Evolutionary conservation across 1,140 invertebrate genomes (phyloP).

Genomic region (Sesamia nonagrioides): DNA sequence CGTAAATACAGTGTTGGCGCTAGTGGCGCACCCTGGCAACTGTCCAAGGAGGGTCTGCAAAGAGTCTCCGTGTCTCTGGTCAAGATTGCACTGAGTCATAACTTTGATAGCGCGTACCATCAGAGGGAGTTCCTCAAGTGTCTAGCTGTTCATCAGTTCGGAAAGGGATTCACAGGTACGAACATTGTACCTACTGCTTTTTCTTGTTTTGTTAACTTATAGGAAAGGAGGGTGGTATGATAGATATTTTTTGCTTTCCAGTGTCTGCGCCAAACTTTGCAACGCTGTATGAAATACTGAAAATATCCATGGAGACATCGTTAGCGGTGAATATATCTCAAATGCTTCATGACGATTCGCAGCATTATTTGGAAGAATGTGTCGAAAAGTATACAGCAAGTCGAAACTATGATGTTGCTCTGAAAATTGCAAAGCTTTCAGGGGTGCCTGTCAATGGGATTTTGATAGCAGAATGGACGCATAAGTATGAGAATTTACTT

Average conservation of each 20-base stretch:
- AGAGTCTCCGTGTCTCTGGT: slow-evolving; percentile 85
- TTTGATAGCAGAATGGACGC: slow-evolving; percentile 86
- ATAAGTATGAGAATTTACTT: slow-evolving; percentile 74
- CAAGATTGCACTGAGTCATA: slow-evolving; percentile 85
- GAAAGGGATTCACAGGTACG: slow-evolving; percentile 87
- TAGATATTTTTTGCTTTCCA: slow-evolving; percentile 61
- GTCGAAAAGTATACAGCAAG: slow-evolving; percentile 85
- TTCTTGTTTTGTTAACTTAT: too few relatives aligned
- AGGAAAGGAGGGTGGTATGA: too few relatives aligned
- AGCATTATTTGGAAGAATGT: slow-evolving; percentile 79
- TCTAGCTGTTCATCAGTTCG: slow-evolving; percentile 85
- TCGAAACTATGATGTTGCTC: slow-evolving; percentile 87
- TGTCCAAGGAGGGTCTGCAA: slow-evolving; percentile 83
- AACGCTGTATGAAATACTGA: slow-evolving; percentile 85
- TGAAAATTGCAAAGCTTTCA: slow-evolving; percentile 87
- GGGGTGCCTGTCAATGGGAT: slow-evolving; percentile 85
- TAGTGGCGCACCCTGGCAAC: slow-evolving; percentile 85
- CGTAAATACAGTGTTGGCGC: slow-evolving; percentile 77
- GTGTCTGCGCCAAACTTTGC: slow-evolving; percentile 87
- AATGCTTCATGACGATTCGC: slow-evolving; percentile 72
- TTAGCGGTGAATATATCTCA: slow-evolving; percentile 75
- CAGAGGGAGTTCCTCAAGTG: slow-evolving; percentile 88
- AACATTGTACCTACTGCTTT: not conserved
- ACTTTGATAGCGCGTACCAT: slow-evolving; percentile 87
- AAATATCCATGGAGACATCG: slow-evolving; percentile 83